Percentiles rank a stretch among this genome's conserved stretches.
Conservation (phyloP, 2,113 vertebrate genomes). For the Peromyscus californicus region DNA sequence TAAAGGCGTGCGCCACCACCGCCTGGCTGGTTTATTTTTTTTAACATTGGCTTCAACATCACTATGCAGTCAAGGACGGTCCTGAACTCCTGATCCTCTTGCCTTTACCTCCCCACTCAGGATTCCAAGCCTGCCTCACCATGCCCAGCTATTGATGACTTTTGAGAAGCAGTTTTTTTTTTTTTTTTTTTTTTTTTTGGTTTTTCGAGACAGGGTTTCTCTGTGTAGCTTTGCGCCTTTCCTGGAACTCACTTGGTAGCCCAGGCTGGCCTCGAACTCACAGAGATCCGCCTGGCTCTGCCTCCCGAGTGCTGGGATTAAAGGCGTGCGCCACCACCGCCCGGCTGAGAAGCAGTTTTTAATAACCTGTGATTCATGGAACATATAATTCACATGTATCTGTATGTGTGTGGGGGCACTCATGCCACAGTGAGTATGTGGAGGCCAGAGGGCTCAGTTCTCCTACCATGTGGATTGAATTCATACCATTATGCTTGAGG, state of each 20-base stretch:
- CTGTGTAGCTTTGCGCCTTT: no score
- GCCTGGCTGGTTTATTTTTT: background rate
- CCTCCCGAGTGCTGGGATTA: no score
- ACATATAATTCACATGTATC: background rate
- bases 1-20: background rate
- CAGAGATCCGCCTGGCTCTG: no score
- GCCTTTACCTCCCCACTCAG: background rate
- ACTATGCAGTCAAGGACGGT: background rate
- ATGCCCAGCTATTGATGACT: background rate
- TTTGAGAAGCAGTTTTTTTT: slow-evolving; percentile 11
- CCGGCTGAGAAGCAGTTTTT: slow-evolving; percentile 6
- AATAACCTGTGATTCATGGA: background rate
- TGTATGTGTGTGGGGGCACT: background rate
- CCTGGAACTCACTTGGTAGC: no score
- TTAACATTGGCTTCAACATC: background rate
- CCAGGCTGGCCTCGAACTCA: no score
- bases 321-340: no score
- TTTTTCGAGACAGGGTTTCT: no score
- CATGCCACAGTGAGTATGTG: background rate
- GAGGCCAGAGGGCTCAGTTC: background rate
- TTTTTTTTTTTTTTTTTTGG: no score
- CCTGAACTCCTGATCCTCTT: background rate
- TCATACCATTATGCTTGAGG: no score
- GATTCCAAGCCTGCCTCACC: background rate
- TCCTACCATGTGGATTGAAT: background rate